Evolutionary conservation across 2,113 vertebrate species (phyloP), one percentile per base, ranked within the genome.

Genomic region (Cyrtonyx montezumae): DNA sequence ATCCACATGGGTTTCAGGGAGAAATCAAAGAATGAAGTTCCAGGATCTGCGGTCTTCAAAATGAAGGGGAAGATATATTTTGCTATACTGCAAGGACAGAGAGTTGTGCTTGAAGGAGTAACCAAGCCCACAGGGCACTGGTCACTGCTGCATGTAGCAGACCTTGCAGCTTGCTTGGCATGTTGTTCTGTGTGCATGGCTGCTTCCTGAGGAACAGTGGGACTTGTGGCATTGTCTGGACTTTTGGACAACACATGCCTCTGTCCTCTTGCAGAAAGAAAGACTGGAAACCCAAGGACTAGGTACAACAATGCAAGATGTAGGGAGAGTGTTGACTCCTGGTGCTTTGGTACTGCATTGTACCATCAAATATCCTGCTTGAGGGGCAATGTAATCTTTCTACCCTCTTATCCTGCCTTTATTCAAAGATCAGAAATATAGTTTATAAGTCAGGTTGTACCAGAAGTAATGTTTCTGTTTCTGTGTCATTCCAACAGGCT

Each of bases 11-110:
- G 32, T 78, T 62, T 81, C 43, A 18, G 15, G 65, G 79, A 34
- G 59, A 84, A 90, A 95, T 73, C 66, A 94, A 91, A 96, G 68
- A 71, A 48, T 91, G 40, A 13, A 13, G 59, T 62, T 75, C 48
- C 65, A 61, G 81, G 79, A 68, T 65, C 1, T 7, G 13, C n/a
- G 18, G 28, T 18, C 59, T 96, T 91, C 87, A 48, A 94, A 86
- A 82, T 18, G 32, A 58, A 84, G 53, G 89, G 69, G 87, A 70
- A 49, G 42, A 56, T 25, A 70, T 13, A 8, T 45, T 46, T 71
- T 58, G 51, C 32, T 43, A 10, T 18, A 4, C 9, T 12, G 32
- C 30, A 48, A 2, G 5, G 51, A 18, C 42, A 59, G 32, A 65
- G 48, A 28, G 19, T 15, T 67, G 5, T 8, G 0, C 37, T 32